Conservation (phyloP, 1,140 invertebrate species). For the Armadillidium nasatum region DNA sequence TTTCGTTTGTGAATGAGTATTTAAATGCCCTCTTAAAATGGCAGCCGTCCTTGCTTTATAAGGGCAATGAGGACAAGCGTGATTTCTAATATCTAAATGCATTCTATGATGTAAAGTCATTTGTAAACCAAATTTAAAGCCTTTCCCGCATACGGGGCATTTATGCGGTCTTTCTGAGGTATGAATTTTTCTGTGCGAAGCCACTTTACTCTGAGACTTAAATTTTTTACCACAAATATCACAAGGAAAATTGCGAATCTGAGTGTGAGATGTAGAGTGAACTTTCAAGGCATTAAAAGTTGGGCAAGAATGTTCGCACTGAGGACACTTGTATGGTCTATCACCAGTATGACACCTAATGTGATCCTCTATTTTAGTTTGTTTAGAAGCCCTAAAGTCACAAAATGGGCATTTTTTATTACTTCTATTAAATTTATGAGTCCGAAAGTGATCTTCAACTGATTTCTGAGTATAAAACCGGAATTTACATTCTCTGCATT, state of each 20-base stretch:
- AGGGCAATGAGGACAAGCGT: slow-evolving; percentile 1
- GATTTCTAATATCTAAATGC: neutral
- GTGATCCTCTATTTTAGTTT: neutral
- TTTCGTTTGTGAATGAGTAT: neutral
- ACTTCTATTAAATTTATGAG: neutral
- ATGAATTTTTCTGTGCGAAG: slow-evolving; percentile 51
- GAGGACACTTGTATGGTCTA: neutral
- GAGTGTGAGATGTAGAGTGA: neutral
- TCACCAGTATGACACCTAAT: neutral
- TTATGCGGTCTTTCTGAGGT: slow-evolving; percentile 60
- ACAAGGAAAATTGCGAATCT: neutral
- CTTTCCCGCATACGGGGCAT: slow-evolving; percentile 61
- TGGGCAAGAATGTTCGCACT: neutral
- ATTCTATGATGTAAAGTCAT: neutral
- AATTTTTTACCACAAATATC: neutral
- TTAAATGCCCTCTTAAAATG: neutral
- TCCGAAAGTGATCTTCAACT: neutral
- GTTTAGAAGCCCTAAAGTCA: neutral
- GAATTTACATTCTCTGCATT: neutral
- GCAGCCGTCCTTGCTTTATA: neutral
- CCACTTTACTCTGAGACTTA: neutral
- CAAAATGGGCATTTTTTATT: neutral
- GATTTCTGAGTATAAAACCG: neutral
- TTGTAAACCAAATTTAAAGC: slow-evolving; percentile 51
- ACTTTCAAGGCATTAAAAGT: neutral